Evolutionary conservation across 2,113 vertebrate species (phyloP), one percentile per base, ranked within the genome.

Genomic region (Rhinoptilus africanus): DNA sequence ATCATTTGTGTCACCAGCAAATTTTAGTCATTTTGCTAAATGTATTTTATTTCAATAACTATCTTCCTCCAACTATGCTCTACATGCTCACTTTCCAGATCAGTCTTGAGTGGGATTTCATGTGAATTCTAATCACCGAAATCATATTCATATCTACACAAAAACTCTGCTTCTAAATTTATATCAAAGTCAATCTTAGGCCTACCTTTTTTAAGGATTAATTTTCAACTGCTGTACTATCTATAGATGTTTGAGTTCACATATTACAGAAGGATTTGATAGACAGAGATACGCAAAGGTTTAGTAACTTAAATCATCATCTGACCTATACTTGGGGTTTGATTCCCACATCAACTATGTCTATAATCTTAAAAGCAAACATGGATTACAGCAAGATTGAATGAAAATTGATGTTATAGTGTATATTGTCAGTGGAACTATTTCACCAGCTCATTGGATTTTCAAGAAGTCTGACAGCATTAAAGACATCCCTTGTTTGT

Each of bases 301-400:
- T 95, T 95, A 88, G 90, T 72, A 88, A 93, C 79, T 94, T 96
- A 97, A 97, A 94, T 92, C 57, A 62, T 92, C 53, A 82, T 94
- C 86, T 94, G 95, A 97, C 96, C 88, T 92, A 35, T 81, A 57
- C 92, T 96, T 90, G 75, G 64, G 24, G 3, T 93, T 93, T 96
- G 91, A 97, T 95, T 97, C 82, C 78, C 87, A 88, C 54, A 78
- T 92, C 90, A 96, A 54, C 72, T 62, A 68, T n/a, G 73, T 88
- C 83, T 95, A 72, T 97, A 97, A 96, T 96, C 97, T 92, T 94
- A 81, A 96, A 92, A 95, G 81, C 92, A 97, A 97, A 97, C 72
- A 97, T 39, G 78, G 90, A 96, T 93, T 97, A 92, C 34, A 74
- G 28, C 34, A 89, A 94, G 59, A 69, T 88, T 78, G 59, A 95